Conservation (phyloP, 2,113 vertebrate species). For the Neogale vison region DNA sequence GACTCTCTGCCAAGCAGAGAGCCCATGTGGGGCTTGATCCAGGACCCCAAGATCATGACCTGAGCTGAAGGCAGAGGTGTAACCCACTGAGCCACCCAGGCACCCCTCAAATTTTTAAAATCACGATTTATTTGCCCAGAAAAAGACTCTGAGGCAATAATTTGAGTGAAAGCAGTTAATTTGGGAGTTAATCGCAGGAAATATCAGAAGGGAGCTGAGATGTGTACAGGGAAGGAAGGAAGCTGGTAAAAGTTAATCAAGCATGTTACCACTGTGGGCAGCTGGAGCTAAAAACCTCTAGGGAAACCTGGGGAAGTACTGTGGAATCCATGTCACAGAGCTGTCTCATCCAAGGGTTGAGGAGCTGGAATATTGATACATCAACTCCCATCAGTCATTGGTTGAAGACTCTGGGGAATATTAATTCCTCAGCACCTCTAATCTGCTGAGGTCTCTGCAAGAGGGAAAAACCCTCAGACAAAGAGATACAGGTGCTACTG, state of each 20-base stretch:
- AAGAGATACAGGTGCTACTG: not conserved
- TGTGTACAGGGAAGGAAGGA: not conserved
- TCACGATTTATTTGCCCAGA: conserved; percentile 17
- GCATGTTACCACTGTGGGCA: not conserved
- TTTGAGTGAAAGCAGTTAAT: conserved; percentile 7
- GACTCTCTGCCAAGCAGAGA: no score
- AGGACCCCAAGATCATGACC: no score
- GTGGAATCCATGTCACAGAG: not conserved
- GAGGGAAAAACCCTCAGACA: not conserved
- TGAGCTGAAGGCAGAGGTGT: no score
- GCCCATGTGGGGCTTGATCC: no score
- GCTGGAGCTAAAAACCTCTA: not conserved
- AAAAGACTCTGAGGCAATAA: not conserved
- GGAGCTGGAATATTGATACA: not conserved
- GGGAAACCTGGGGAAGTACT: not conserved
- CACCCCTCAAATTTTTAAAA: not conserved
- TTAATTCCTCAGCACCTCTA: not conserved
- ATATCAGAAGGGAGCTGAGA: not conserved
- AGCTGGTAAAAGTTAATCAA: not conserved
- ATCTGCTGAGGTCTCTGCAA: not conserved
- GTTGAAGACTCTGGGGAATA: not conserved
- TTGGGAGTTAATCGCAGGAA: conserved; percentile 3
- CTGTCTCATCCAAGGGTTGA: not conserved
- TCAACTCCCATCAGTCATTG: not conserved
- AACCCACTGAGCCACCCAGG: no score